Evolutionary conservation across 2,888 invertebrate species (phyloP).

Genomic region (Yponomeuta malinellus): DNA sequence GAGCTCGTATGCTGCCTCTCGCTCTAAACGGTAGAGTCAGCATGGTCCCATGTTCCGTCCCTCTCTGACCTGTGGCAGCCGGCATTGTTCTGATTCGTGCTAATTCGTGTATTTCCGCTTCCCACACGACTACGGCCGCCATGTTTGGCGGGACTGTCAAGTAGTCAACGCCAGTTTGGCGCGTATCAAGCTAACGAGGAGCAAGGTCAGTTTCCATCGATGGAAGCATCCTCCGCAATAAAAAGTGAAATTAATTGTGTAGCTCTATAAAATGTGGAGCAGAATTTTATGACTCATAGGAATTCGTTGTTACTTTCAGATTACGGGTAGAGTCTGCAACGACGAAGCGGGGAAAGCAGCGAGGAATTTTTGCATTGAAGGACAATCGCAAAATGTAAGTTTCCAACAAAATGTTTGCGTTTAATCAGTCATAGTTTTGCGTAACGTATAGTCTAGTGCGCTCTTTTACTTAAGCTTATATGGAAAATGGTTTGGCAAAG

Average conservation of each 20-base stretch:
- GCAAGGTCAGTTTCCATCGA: conserved; percentile 55
- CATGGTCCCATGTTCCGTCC: conserved; percentile 55
- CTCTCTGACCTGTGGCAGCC: conserved; percentile 55
- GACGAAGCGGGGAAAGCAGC: background rate
- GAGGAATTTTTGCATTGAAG: background rate
- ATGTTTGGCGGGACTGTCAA: conserved; percentile 74
- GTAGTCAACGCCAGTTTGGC: conserved; percentile 71
- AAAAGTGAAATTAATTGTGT: background rate
- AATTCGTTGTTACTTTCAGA: conserved; percentile 4
- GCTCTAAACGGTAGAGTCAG: conserved; percentile 58
- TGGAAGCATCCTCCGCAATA: conserved; percentile 12
- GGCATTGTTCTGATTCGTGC: conserved; percentile 60
- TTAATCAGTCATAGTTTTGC: background rate
- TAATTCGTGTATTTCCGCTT: conserved; percentile 73
- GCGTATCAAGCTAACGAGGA: conserved; percentile 54
- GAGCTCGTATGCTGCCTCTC: conserved; percentile 55
- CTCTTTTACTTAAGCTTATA: conserved; percentile 21
- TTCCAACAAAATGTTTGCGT: background rate
- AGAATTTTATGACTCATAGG: background rate
- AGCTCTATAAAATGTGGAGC: background rate
- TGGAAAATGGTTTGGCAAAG: conserved; percentile 29
- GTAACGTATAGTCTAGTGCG: background rate
- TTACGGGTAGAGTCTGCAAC: background rate
- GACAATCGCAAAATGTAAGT: background rate
- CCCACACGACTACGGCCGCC: conserved; percentile 66